phyloP scores from a whole-genome alignment of 2,888 invertebrate genomes.

The Gymnocheta viridis region DNA sequence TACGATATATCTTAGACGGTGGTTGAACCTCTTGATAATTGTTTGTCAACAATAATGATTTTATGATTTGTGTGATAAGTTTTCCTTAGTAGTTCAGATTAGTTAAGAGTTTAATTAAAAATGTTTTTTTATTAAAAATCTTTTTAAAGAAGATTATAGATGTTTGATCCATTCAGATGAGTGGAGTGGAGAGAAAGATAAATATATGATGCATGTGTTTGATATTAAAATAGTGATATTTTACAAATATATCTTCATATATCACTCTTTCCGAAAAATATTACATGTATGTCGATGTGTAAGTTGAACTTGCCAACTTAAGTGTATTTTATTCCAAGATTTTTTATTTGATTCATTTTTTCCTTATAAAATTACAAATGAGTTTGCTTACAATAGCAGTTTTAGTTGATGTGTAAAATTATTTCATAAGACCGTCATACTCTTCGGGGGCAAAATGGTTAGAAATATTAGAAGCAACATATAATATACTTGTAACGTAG shows the following conservation, averaged over 20 bases:
- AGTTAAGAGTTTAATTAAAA: too few relatives aligned
- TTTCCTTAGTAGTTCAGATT: too few relatives aligned
- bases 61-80: too few relatives aligned
- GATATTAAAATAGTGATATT: neutral
- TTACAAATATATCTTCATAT: constrained; percentile 32
- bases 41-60: too few relatives aligned
- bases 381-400: constrained; percentile 58
- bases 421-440: neutral
- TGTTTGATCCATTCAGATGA: neutral
- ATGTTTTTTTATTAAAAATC: too few relatives aligned
- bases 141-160: neutral
- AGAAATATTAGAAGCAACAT: constrained; percentile 8
- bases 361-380: constrained; percentile 54
- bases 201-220: neutral
- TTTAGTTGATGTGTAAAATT: constrained; percentile 35
- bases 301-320: neutral
- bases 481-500: neutral
- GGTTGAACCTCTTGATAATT: too few relatives aligned
- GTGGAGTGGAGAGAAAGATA: neutral
- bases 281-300: neutral
- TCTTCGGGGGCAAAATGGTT: neutral
- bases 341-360: constrained; percentile 15
- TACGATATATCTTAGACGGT: too few relatives aligned
- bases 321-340: constrained; percentile 8
- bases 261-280: constrained; percentile 23